Conservation (phyloP, 1,140 invertebrate genomes). For the Thaumatotibia leucotreta region DNA sequence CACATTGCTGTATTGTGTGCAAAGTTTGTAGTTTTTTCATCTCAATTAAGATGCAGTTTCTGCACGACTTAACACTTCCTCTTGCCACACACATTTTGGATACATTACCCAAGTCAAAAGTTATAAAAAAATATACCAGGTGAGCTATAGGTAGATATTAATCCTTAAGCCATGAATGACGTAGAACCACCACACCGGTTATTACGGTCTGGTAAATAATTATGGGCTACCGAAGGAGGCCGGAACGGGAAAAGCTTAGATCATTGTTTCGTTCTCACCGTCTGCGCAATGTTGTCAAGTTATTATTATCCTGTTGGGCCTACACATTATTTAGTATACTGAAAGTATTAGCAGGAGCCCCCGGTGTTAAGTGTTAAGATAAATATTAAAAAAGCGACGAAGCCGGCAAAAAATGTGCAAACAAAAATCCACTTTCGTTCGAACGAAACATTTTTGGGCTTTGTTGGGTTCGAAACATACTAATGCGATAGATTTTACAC, state of each 20-base stretch:
- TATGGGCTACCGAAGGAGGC: slow-evolving; percentile 4
- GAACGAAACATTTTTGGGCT: not conserved
- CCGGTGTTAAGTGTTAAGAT: not conserved
- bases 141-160: not conserved
- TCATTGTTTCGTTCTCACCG: not conserved
- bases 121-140: not conserved
- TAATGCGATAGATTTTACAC: not conserved
- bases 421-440: slow-evolving; percentile 4
- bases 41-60: not conserved
- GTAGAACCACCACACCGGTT: not conserved
- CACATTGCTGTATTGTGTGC: slow-evolving; percentile 5
- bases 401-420: not conserved
- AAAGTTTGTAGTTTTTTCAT: not conserved
- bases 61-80: not conserved
- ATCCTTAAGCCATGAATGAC: not conserved
- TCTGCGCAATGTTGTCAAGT: slow-evolving; percentile 5
- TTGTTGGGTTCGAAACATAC: not conserved
- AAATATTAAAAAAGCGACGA: not conserved
- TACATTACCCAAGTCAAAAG: not conserved
- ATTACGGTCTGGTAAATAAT: slow-evolving; percentile 5
- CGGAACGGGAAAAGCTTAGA: slow-evolving; percentile 7
- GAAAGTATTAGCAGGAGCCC: not conserved
- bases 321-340: not conserved
- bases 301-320: slow-evolving; percentile 1
- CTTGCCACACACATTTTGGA: not conserved